Evolutionary conservation across 1,140 invertebrate species (phyloP).

Genomic region (Sarcophaga bullata): DNA sequence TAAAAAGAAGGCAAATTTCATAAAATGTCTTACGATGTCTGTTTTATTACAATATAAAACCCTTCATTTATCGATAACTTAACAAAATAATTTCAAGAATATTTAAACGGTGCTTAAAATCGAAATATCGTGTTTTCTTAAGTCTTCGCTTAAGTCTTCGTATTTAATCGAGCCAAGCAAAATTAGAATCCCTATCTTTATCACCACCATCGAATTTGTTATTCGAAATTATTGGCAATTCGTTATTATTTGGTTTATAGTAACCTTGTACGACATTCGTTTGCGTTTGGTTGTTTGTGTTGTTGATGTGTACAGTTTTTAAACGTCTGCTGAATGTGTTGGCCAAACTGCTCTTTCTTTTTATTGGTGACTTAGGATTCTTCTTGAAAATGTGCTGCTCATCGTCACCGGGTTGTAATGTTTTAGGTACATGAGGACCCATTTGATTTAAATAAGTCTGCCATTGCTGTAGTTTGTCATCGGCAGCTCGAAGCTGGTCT

Average conservation of each 20-base stretch:
- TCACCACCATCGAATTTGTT: conserved; percentile 44
- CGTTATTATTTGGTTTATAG: conserved; percentile 55
- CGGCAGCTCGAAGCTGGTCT: conserved; percentile 64
- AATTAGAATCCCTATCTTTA: conserved; percentile 55
- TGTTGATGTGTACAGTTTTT: conserved; percentile 46
- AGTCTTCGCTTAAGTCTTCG: too few species aligned
- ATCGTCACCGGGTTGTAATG: conserved; percentile 46
- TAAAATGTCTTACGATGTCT: too few species aligned
- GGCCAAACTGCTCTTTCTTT: conserved; percentile 39
- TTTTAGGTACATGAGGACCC: conserved; percentile 41
- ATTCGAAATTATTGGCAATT: conserved; percentile 46
- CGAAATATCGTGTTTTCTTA: too few species aligned
- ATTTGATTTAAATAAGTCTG: conserved; percentile 59
- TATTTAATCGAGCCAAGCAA: conserved; percentile 60
- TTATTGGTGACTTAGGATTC: conserved; percentile 37
- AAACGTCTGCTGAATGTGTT: conserved; percentile 53
- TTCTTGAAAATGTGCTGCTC: conserved; percentile 40
- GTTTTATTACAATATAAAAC: too few species aligned
- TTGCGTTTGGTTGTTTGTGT: conserved; percentile 36
- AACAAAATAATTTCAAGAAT: too few species aligned
- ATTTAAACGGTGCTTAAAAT: too few species aligned
- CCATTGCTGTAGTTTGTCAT: conserved; percentile 61
- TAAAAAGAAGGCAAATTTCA: too few species aligned
- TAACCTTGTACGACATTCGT: conserved; percentile 42
- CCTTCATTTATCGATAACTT: too few species aligned